These are phyloP conservation scores for Cotesia congregata DNA, from an alignment of 2,888 invertebrate species.

Conservation along the genomic window DNA sequence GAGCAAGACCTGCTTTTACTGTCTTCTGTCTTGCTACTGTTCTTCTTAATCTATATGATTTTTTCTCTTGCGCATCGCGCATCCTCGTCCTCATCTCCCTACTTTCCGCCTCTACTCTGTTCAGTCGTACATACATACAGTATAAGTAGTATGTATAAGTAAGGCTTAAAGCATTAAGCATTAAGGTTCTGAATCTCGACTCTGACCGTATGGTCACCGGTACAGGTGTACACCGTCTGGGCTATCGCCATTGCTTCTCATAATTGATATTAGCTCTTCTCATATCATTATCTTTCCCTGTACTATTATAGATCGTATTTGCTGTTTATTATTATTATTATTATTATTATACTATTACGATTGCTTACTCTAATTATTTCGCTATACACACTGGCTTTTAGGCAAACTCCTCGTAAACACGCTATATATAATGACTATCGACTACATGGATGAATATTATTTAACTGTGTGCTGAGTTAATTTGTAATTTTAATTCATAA, in stretches of 20 bases:
- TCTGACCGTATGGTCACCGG: background rate
- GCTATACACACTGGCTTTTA: background rate
- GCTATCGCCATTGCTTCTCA: background rate
- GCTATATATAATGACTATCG: background rate
- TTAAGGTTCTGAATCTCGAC: background rate
- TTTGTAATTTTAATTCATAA: background rate
- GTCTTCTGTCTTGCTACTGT: conserved; percentile 30
- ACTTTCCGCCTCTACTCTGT: conserved; percentile 5
- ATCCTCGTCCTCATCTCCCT: conserved; percentile 4
- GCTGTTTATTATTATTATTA: background rate
- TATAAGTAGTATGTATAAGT: background rate
- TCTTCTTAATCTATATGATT: background rate
- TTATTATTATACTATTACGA: background rate
- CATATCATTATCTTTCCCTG: background rate
- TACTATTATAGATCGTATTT: background rate
- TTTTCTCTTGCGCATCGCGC: conserved; percentile 9
- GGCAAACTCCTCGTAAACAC: background rate
- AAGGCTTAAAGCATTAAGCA: too few species aligned
- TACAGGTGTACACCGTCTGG: background rate
- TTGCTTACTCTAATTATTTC: background rate
- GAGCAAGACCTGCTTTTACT: conserved; percentile 21
- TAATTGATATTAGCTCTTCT: background rate
- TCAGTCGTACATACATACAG: too few species aligned
- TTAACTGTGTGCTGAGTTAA: background rate
- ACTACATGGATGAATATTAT: background rate